Conservation (phyloP, 37 sponge, comb jelly and placozoan species). For the Hormiphora californensis region DNA sequence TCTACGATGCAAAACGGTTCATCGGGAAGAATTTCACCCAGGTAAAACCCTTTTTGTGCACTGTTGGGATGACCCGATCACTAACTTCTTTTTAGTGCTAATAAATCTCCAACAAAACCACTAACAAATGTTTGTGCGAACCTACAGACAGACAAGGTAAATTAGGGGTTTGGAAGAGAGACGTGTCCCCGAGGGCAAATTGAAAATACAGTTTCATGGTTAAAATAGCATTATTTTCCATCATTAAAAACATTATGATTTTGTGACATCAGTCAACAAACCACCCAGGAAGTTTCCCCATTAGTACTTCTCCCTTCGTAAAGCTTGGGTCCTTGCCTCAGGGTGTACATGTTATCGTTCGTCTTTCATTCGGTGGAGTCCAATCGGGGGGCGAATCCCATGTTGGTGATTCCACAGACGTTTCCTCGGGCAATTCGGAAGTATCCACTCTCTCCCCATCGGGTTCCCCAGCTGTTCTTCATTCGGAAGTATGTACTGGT, state of each 20-base stretch:
- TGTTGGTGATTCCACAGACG: slow-evolving; percentile 2
- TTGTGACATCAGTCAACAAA: background rate
- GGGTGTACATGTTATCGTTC: background rate
- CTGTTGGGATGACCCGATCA: background rate
- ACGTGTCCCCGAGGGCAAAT: too few relatives aligned
- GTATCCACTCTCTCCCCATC: slow-evolving; percentile 12
- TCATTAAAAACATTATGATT: background rate
- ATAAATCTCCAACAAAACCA: background rate
- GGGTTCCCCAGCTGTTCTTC: slow-evolving; percentile 2
- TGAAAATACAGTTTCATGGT: too few relatives aligned
- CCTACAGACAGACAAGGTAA: too few relatives aligned
- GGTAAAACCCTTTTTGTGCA: background rate
- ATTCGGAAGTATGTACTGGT: background rate
- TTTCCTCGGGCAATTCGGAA: background rate
- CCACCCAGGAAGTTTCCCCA: background rate
- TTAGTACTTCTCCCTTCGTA: background rate
- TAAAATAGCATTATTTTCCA: too few relatives aligned
- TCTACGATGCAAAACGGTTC: slow-evolving; percentile 70
- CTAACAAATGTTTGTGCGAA: too few relatives aligned
- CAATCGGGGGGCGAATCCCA: slow-evolving; percentile 9
- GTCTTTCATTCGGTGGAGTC: background rate
- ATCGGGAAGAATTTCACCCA: slow-evolving; percentile 61
- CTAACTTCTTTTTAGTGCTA: background rate
- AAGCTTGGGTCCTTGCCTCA: background rate
- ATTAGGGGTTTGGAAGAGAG: too few relatives aligned